Evolutionary conservation across 2,797 vertebrate genomes (phyloP), one percentile per base, ranked within the genome.

Genomic region (Poecilia picta): DNA sequence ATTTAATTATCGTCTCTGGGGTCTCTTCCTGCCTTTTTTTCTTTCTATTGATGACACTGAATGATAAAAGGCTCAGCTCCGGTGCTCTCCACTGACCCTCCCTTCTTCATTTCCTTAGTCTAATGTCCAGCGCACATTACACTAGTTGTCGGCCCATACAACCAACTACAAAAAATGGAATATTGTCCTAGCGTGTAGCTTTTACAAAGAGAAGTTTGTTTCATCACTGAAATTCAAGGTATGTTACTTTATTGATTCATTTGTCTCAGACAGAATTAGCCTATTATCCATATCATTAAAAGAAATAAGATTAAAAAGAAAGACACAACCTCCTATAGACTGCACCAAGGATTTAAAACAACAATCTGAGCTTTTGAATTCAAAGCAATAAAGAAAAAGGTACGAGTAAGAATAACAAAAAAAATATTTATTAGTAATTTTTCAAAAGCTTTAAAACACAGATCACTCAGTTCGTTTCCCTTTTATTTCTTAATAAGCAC

Each of bases 341-440:
- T n/a, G 23, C 4, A 71, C 39, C 41, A 45, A n/a, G 10, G n/a
- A 71, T 45, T n/a, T 25, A 28, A 62, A 72, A 72, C 15, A 51
- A 36, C 33, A 73, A 74, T 55, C 36, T 74, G 20, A 41, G 13
- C 25, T 28, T 45, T 13, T 45, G 49, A n/a, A 53, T 39, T 55
- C 43, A 74, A 41, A n/a, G 13, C 47, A 51, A 33, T 41, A 25
- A 74, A 74, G 20, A 39, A 74, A 74, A 74, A n/a, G 13, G 33
- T 20, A 39, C 1, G 6, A 31, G n/a, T 4, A 75, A 47, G 68
- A 45, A 45, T 71, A 25, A 45, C 39, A 46, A 47, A 75, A 10
- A n/a, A 75, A 11, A 62, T 45, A 36, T 75, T 75, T 64, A 75
- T 75, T 75, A 15, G 57, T 25, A 46, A 47, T 33, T 64, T 62